These are phyloP conservation scores for Diarsia mendica DNA, from an alignment of 2,888 invertebrate genomes.

Conservation along the genomic window DNA sequence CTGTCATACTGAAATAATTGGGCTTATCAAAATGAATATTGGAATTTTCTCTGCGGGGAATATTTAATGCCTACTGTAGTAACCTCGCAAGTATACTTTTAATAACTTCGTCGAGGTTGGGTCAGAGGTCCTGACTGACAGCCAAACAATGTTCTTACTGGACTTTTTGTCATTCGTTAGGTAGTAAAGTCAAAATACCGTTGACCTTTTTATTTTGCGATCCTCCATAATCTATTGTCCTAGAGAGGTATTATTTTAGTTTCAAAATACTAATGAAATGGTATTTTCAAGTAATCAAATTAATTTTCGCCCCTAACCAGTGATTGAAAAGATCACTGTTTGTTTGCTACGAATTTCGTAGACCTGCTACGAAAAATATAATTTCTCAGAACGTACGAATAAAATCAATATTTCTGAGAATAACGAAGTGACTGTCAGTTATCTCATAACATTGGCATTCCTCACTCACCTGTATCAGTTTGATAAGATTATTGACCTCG, in stretches of 20 bases:
- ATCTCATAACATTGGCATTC: constrained; percentile 56
- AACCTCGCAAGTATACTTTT: neutral
- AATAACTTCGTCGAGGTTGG: neutral
- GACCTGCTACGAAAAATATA: constrained; percentile 19
- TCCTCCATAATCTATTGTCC: neutral
- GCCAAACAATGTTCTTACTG: neutral
- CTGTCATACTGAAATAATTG: constrained; percentile 17
- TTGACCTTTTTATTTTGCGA: constrained; percentile 3
- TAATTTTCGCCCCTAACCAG: neutral
- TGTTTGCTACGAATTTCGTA: constrained; percentile 25
- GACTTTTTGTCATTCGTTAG: neutral
- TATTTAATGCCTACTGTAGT: neutral
- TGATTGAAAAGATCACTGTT: neutral
- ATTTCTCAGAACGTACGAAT: constrained; percentile 7
- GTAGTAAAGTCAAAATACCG: neutral
- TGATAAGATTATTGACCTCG: constrained; percentile 46
- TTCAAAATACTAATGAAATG: neutral
- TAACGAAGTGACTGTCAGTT: constrained; percentile 22
- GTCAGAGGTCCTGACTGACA: constrained; percentile 7
- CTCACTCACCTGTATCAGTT: constrained; percentile 22
- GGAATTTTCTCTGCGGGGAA: constrained; percentile 10
- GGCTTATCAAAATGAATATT: constrained; percentile 28
- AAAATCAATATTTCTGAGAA: constrained; percentile 17
- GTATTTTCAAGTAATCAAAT: neutral
- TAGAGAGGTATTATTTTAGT: neutral